These are phyloP conservation scores for silkworm (Bombyx mori) DNA, from an alignment of 1,140 invertebrate species.

Conservation along the genomic window DNA sequence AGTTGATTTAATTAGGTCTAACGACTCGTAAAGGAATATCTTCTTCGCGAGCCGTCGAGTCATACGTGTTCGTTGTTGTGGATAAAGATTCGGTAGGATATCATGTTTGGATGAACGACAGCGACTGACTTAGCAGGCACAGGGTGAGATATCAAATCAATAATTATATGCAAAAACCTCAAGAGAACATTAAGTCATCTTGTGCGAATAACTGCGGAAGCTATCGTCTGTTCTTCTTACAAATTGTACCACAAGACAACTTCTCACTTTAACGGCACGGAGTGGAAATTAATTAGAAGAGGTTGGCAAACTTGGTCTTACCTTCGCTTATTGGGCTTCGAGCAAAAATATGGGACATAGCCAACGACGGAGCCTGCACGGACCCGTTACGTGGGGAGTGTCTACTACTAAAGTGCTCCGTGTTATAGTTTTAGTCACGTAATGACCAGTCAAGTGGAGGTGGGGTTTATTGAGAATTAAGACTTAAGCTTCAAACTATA, in stretches of 20 bases:
- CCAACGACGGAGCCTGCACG: constrained; percentile 3
- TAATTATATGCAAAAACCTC: background rate
- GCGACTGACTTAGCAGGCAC: background rate
- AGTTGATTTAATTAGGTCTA: no score
- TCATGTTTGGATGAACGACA: background rate
- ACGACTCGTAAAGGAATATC: no score
- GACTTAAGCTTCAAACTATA: no score
- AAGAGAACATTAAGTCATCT: background rate
- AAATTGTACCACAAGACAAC: constrained; percentile 6
- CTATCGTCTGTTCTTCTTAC: background rate
- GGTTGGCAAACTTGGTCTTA: constrained; percentile 46
- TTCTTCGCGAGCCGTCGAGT: no score
- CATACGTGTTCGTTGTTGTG: no score
- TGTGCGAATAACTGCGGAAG: background rate
- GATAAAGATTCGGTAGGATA: no score
- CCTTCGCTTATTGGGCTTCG: constrained; percentile 49
- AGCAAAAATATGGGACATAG: constrained; percentile 53
- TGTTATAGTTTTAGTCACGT: no score
- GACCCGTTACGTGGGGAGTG: no score
- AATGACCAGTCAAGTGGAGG: no score
- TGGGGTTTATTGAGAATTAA: no score
- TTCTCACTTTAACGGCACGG: constrained; percentile 34
- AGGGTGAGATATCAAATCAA: background rate
- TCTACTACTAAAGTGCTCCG: no score
- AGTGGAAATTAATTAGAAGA: constrained; percentile 58